A percentile compares a stretch with the other conserved stretches of the same genome.
phyloP scores from a whole-genome alignment of 30 jellyfish, hydroid and myxozoan species.

The Haliclystus octoradiatus region DNA sequence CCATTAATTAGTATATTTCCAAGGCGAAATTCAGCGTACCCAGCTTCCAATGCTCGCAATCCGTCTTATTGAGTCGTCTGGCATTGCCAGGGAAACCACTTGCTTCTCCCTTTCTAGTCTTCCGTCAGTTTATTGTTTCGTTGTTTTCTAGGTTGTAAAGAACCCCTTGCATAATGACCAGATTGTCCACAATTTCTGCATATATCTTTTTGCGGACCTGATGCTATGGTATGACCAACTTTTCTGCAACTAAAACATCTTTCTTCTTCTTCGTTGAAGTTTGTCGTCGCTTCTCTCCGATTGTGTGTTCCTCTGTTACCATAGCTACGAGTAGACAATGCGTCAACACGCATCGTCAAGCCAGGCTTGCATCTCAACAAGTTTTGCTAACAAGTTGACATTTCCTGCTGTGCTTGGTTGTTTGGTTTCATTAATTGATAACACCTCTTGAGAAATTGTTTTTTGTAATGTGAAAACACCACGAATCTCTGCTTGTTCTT shows the following conservation, averaged over 20 bases:
- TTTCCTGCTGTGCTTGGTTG: no score
- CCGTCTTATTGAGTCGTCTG: neutral
- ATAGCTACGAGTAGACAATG: no score
- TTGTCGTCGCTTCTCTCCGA: no score
- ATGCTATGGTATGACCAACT: neutral
- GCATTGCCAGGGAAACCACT: neutral
- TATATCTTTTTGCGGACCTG: neutral
- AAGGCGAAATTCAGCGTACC: neutral
- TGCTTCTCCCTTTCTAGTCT: neutral
- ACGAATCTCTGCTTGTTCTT: no score
- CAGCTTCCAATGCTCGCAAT: neutral
- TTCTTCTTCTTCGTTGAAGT: neutral
- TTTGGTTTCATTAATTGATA: no score
- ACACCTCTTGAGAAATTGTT: no score
- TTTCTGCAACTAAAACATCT: neutral
- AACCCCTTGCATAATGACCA: neutral
- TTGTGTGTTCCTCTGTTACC: no score
- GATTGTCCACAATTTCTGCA: neutral
- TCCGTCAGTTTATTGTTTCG: neutral
- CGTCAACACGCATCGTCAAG: no score
- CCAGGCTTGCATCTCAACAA: no score
- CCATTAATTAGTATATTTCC: neutral
- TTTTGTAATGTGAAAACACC: no score
- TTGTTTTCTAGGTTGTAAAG: neutral
- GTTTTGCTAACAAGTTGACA: no score